Evolutionary conservation across 2,797 vertebrate species (phyloP).

Genomic region (Chaetodon trifasciatus): DNA sequence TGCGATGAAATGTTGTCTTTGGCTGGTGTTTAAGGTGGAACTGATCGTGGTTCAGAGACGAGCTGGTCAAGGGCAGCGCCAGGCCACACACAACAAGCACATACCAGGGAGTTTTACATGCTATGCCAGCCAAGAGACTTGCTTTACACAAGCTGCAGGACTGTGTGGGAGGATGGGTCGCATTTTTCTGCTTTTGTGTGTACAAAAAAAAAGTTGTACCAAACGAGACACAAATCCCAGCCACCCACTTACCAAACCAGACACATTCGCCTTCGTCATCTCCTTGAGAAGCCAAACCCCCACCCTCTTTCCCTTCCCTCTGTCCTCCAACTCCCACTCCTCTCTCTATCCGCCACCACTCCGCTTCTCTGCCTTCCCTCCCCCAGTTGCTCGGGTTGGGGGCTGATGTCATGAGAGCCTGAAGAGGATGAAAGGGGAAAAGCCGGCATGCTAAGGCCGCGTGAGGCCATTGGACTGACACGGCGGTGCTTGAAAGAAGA

Average conservation of each 20-base stretch:
- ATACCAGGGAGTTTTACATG: constrained; percentile 73
- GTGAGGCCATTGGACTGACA: constrained; percentile 60
- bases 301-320: constrained; percentile 28
- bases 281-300: constrained; percentile 48
- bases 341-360: constrained; percentile 23
- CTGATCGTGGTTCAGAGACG: constrained; percentile 71
- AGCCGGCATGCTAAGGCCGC: constrained; percentile 54
- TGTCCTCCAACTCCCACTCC: constrained; percentile 44
- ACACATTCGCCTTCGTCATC: constrained; percentile 55
- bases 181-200: constrained; percentile 59
- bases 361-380: constrained; percentile 27
- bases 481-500: constrained; percentile 69
- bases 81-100: constrained; percentile 79
- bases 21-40: constrained; percentile 74
- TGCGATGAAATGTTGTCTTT: constrained; percentile 77
- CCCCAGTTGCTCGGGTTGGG: constrained; percentile 27
- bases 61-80: constrained; percentile 73
- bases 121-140: constrained; percentile 69
- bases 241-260: constrained; percentile 56
- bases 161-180: constrained; percentile 64
- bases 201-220: constrained; percentile 22
- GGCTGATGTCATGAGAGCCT: constrained; percentile 78
- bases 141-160: constrained; percentile 60
- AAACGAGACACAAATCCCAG: constrained; percentile 52
- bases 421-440: constrained; percentile 73